A percentile compares a stretch with the other conserved stretches of the same genome.
Conservation (phyloP, 1,140 invertebrate species). For the Charaxes varanes region DNA sequence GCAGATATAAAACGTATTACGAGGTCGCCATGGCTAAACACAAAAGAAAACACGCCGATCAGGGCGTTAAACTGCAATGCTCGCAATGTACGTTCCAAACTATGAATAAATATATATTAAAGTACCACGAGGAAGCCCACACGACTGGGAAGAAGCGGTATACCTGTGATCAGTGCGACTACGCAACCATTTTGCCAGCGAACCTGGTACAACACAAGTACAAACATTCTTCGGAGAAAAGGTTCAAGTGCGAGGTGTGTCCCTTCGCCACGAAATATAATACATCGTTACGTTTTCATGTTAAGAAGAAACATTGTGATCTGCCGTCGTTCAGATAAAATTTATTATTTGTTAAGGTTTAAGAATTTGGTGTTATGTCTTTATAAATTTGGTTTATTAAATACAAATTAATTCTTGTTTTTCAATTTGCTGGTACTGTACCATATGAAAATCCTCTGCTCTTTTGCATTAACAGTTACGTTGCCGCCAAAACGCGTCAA, state of each 20-base stretch:
- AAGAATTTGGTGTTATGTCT: conserved; percentile 48
- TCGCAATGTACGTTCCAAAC: conserved; percentile 52
- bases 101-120: conserved; percentile 64
- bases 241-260: conserved; percentile 63
- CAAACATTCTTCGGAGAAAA: conserved; percentile 58
- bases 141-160: conserved; percentile 54
- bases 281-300: conserved; percentile 61
- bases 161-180: conserved; percentile 56
- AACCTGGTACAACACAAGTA: conserved; percentile 63
- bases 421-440: too few relatives aligned
- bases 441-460: too few relatives aligned
- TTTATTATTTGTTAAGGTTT: conserved; percentile 39
- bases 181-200: conserved; percentile 54
- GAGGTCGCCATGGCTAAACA: conserved; percentile 58
- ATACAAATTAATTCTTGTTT: conserved; percentile 1
- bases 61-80: conserved; percentile 57
- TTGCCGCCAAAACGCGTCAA: too few relatives aligned
- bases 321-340: conserved; percentile 50
- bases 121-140: conserved; percentile 62
- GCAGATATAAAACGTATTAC: conserved; percentile 57
- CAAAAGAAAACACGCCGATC: conserved; percentile 44
- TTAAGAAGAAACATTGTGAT: conserved; percentile 69
- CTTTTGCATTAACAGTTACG: too few relatives aligned
- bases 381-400: conserved; percentile 22
- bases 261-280: conserved; percentile 67